Percentiles rank a stretch among this genome's conserved stretches.
phyloP scores from a whole-genome alignment of 2,888 invertebrate species.

The Leptothorax acervorum region DNA sequence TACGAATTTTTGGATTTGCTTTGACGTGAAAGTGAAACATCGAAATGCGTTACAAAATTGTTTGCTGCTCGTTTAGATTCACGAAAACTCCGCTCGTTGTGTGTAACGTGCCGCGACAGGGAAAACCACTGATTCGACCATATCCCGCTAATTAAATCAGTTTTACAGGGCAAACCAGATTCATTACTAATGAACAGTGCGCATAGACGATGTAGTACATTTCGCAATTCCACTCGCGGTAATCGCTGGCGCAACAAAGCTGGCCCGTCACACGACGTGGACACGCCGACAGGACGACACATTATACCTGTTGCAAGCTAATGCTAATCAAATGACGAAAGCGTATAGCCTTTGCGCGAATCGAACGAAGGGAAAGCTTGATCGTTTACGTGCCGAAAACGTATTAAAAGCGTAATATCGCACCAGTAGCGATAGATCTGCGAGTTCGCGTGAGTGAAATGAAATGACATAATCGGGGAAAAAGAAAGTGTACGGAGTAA shows the following conservation, averaged over 20 bases:
- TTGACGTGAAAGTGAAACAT: not conserved
- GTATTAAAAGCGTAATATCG: not conserved
- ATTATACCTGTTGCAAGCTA: constrained; percentile 73
- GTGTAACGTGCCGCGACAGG: constrained; percentile 1
- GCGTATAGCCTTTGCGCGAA: constrained; percentile 12
- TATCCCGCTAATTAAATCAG: constrained; percentile 65
- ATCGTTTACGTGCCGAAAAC: not conserved
- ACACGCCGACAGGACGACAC: constrained; percentile 54
- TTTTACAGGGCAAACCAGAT: constrained; percentile 60
- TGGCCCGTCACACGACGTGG: constrained; percentile 59
- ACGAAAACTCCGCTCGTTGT: not conserved
- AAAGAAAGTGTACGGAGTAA: not conserved
- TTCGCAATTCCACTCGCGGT: constrained; percentile 57
- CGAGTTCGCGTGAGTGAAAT: not conserved
- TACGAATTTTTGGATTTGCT: not conserved
- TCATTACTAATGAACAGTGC: constrained; percentile 66
- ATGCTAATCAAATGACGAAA: constrained; percentile 45
- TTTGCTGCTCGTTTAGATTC: not conserved
- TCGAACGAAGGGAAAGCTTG: not conserved
- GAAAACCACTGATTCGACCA: constrained; percentile 45
- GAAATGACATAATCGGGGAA: not conserved
- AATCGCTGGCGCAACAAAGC: constrained; percentile 56
- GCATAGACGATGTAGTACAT: constrained; percentile 48
- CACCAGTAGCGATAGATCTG: not conserved
- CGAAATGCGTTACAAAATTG: constrained; percentile 11